Conservation (phyloP, 2,888 invertebrate species). For the Gasteruption jaculator region DNA sequence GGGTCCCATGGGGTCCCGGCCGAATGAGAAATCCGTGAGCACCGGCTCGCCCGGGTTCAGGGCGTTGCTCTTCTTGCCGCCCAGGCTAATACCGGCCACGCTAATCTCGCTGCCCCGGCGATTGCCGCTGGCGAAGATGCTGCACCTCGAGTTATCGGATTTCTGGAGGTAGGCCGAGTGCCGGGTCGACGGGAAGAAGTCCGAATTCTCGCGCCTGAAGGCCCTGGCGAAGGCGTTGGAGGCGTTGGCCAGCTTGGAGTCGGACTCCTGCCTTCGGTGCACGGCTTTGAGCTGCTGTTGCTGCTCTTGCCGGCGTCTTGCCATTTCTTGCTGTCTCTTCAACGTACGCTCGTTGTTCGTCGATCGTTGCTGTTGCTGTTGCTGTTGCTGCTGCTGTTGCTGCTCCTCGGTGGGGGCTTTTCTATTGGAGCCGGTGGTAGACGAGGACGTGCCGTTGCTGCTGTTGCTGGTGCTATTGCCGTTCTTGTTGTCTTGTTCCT, state of each 20-base stretch:
- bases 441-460: slow-evolving; percentile 36
- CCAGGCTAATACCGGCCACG: slow-evolving; percentile 44
- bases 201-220: slow-evolving; percentile 79
- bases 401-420: slow-evolving; percentile 34
- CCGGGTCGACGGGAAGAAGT: slow-evolving; percentile 74
- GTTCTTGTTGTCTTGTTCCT: slow-evolving; percentile 41
- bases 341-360: too few species aligned
- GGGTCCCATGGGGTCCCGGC: slow-evolving; percentile 51
- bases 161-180: slow-evolving; percentile 71
- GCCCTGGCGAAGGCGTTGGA: slow-evolving; percentile 66
- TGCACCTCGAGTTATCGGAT: slow-evolving; percentile 48
- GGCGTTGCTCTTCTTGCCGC: slow-evolving; percentile 53
- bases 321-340: slow-evolving; percentile 24
- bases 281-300: slow-evolving; percentile 51
- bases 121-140: slow-evolving; percentile 64
- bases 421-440: slow-evolving; percentile 36
- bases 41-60: slow-evolving; percentile 61
- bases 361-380: slow-evolving; percentile 51
- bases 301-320: slow-evolving; percentile 41
- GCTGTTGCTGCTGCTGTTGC: slow-evolving; percentile 26
- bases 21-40: slow-evolving; percentile 64
- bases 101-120: slow-evolving; percentile 58
- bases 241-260: slow-evolving; percentile 62
- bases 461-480: slow-evolving; percentile 28
- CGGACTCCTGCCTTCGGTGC: slow-evolving; percentile 71